phyloP scores from a whole-genome alignment of 2,113 vertebrate genomes.

The Anoplopoma fimbria region DNA sequence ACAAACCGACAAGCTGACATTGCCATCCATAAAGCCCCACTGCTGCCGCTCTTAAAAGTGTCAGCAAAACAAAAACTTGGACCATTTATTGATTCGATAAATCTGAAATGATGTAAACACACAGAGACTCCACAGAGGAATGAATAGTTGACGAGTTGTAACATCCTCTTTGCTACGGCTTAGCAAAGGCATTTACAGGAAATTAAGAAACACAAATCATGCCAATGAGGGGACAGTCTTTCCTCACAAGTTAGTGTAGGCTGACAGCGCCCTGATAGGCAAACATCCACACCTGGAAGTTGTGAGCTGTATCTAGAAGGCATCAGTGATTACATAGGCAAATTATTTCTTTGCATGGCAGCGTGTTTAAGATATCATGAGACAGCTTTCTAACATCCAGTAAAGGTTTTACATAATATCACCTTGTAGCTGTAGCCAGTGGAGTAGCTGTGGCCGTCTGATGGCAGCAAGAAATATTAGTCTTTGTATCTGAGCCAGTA shows the following conservation, averaged over 20 bases:
- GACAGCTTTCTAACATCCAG: constrained; percentile 22
- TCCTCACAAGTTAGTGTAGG: neutral
- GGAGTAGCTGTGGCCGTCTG: neutral
- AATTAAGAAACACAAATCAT: neutral
- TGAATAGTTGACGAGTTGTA: neutral
- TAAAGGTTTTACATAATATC: constrained; percentile 53
- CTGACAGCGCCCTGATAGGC: neutral
- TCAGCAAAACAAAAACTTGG: neutral
- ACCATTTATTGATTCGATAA: neutral
- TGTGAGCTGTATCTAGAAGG: constrained; percentile 16
- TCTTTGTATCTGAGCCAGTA: neutral
- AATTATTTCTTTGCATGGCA: constrained; percentile 43
- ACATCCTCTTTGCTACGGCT: neutral
- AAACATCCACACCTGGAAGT: constrained; percentile 32
- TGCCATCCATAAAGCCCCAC: neutral
- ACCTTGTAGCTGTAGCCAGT: neutral
- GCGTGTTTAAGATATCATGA: constrained; percentile 33
- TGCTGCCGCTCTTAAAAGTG: neutral
- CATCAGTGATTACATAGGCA: constrained; percentile 48
- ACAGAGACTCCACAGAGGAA: neutral
- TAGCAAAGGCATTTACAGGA: neutral
- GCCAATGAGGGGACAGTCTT: neutral
- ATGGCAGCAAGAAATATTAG: neutral
- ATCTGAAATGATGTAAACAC: neutral
- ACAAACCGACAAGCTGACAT: neutral